phyloP scores from a whole-genome alignment of 53 echinoderm and acorn worm species.

The Crossaster papposus region DNA sequence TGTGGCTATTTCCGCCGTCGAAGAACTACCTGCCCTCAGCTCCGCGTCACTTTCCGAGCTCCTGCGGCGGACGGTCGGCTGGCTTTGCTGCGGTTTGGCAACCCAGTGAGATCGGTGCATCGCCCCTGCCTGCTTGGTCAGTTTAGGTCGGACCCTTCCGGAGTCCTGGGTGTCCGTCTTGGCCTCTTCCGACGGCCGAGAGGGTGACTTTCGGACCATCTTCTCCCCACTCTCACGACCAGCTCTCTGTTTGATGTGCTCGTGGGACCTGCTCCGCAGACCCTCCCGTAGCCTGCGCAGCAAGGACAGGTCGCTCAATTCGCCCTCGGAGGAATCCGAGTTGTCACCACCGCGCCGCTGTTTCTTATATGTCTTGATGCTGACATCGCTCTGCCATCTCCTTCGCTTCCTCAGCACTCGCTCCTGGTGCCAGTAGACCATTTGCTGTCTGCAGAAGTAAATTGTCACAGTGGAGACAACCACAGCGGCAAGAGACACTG shows the following conservation, averaged over 20 bases:
- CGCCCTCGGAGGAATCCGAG: slow-evolving; percentile 58
- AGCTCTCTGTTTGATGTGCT: slow-evolving; percentile 18
- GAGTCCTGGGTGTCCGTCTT: slow-evolving; percentile 16
- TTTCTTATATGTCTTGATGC: slow-evolving; percentile 12
- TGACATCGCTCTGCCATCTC: slow-evolving; percentile 55
- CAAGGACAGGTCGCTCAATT: slow-evolving; percentile 36
- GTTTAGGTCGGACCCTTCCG: slow-evolving; percentile 67
- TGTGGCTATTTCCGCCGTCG: not conserved
- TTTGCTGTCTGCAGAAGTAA: slow-evolving; percentile 71
- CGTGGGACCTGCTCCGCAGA: slow-evolving; percentile 36
- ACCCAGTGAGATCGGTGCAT: slow-evolving; percentile 98
- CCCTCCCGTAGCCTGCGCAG: slow-evolving; percentile 45
- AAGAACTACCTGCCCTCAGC: slow-evolving; percentile 16
- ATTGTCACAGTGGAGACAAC: slow-evolving; percentile 88
- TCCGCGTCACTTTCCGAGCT: slow-evolving; percentile 54
- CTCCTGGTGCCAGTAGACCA: slow-evolving; percentile 62
- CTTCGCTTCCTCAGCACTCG: slow-evolving; percentile 7
- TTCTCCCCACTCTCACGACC: slow-evolving; percentile 16
- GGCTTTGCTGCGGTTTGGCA: slow-evolving; percentile 77
- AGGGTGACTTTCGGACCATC: slow-evolving; percentile 16
- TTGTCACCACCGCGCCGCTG: slow-evolving; percentile 16
- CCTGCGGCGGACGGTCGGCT: slow-evolving; percentile 6
- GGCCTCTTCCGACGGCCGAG: not conserved
- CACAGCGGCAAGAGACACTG: slow-evolving; percentile 84
- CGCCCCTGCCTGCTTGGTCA: slow-evolving; percentile 75